Percentiles rank a stretch among this genome's conserved stretches.
Evolutionary conservation across 2,113 vertebrate species (phyloP).

Genomic region (Fulmarus glacialis): DNA sequence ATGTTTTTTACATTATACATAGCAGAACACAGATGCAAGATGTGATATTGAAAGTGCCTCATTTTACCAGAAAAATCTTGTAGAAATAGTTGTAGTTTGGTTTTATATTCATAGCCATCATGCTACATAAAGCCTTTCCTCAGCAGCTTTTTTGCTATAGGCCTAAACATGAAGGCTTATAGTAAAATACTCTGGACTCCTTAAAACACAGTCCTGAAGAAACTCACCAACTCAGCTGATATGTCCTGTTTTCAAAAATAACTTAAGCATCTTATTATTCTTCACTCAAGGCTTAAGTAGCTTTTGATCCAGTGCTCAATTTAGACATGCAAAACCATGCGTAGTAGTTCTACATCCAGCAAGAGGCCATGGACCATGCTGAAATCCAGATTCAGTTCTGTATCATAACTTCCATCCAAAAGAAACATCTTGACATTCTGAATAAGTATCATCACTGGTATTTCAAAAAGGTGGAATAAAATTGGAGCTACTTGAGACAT

Average conservation of each 20-base stretch:
- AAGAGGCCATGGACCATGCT: neutral
- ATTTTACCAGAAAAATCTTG: neutral
- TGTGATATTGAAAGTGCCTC: neutral
- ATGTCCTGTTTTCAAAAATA: neutral
- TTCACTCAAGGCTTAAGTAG: neutral
- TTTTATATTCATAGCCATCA: neutral
- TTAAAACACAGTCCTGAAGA: neutral
- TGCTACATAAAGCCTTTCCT: neutral
- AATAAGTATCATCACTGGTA: neutral
- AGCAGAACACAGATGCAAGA: neutral
- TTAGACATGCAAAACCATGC: neutral
- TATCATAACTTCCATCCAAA: neutral
- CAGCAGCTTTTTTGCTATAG: neutral
- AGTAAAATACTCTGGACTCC: neutral
- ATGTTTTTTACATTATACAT: neutral
- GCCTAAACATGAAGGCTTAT: neutral
- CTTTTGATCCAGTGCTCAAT: neutral
- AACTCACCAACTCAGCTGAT: neutral
- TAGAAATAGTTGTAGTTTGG: neutral
- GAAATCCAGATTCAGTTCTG: neutral
- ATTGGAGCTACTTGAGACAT: neutral
- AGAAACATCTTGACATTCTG: neutral
- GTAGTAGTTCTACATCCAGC: neutral
- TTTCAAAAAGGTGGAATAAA: neutral
- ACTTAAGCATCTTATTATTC: neutral